phyloP scores from a whole-genome alignment of 92 coral and sea anemone genomes.

The Meandrina meandrites region DNA sequence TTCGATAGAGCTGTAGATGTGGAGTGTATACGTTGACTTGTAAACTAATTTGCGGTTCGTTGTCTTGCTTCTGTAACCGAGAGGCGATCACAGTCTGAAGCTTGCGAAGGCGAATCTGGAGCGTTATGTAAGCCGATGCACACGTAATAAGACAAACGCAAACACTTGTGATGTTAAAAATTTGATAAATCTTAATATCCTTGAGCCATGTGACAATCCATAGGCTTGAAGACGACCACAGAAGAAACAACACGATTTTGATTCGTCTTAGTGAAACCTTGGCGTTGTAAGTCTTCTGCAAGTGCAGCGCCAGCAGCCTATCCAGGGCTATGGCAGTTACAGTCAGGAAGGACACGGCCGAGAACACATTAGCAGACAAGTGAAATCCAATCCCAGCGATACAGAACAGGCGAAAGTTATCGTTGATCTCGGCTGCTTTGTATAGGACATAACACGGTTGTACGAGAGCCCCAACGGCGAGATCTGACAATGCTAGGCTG shows the following conservation, averaged over 20 bases:
- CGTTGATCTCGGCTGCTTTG: conserved; percentile 36
- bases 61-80: background rate
- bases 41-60: background rate
- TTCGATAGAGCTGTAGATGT: conserved; percentile 31
- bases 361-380: conserved; percentile 35
- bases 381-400: conserved; percentile 34
- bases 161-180: conserved; percentile 22
- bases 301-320: conserved; percentile 12
- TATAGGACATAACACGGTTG: conserved; percentile 31
- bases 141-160: background rate
- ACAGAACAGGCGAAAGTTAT: conserved; percentile 34
- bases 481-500: conserved; percentile 33
- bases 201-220: conserved; percentile 36
- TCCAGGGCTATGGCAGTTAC: conserved; percentile 38
- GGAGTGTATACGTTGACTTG: background rate
- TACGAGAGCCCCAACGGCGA: conserved; percentile 24
- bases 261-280: background rate
- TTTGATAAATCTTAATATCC: conserved; percentile 30
- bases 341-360: conserved; percentile 36
- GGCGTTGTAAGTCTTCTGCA: background rate
- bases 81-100: conserved; percentile 8
- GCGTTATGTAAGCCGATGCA: conserved; percentile 37
- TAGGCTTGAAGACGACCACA: conserved; percentile 27
- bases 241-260: background rate
- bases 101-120: conserved; percentile 25